Conservation (phyloP, 1,140 invertebrate genomes). For the Lepidostoma basale region DNA sequence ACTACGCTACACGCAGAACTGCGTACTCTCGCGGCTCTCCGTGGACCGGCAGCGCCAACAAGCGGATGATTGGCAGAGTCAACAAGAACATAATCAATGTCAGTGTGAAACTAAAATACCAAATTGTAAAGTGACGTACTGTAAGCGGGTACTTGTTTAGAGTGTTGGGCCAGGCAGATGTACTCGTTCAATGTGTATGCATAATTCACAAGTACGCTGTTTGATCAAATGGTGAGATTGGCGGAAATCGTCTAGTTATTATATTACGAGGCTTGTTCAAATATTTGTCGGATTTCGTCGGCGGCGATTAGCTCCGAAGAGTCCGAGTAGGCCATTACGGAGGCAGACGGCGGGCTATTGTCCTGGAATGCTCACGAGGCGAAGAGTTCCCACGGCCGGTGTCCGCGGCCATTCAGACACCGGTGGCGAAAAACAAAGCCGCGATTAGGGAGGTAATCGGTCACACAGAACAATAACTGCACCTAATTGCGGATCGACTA, state of each 20-base stretch:
- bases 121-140: no score
- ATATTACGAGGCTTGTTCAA: not conserved
- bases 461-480: conserved; percentile 36
- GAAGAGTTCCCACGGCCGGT: conserved; percentile 14
- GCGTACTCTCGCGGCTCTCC: no score
- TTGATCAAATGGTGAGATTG: not conserved
- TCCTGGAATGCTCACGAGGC: not conserved
- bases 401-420: conserved; percentile 5
- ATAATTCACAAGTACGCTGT: no score
- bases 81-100: no score
- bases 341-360: conserved; percentile 5
- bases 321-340: not conserved
- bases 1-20: no score
- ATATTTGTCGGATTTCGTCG: conserved; percentile 15
- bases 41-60: no score
- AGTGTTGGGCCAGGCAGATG: no score
- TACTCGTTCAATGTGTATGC: no score
- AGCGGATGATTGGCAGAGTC: no score
- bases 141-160: no score
- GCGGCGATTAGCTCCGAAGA: not conserved
- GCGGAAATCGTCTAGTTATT: not conserved
- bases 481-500: conserved; percentile 42
- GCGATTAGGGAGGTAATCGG: conserved; percentile 35
- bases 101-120: no score
- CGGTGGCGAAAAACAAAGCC: conserved; percentile 33